Percentiles rank a stretch among this genome's conserved stretches.
Conservation (phyloP, 2,113 vertebrate species). For the Amia ocellicauda region DNA sequence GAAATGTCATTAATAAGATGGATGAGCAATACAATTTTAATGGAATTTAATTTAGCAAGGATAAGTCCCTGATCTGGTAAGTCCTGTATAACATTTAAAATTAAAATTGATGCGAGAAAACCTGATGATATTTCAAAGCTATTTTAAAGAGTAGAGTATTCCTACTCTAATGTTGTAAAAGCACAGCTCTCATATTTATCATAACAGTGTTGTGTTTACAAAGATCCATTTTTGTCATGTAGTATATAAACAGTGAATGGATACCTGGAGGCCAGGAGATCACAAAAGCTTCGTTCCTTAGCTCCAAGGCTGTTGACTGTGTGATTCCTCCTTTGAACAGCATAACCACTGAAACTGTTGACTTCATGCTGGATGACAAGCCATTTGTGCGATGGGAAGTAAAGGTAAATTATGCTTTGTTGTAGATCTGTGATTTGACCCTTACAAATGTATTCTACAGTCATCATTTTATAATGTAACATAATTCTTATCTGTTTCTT, state of each 20-base stretch:
- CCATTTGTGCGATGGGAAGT: conserved; percentile 75
- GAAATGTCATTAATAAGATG: too few relatives aligned
- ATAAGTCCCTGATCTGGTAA: too few relatives aligned
- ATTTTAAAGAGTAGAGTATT: too few relatives aligned
- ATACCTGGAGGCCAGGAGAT: conserved; percentile 56
- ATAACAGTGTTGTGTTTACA: not conserved
- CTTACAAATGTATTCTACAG: too few relatives aligned
- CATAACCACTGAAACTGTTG: conserved; percentile 46
- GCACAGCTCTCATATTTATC: not conserved
- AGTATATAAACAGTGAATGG: conserved; percentile 62
- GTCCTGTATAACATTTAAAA: too few relatives aligned
- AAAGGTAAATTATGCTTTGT: conserved; percentile 52
- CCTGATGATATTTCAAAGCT: too few relatives aligned
- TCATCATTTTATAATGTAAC: too few relatives aligned
- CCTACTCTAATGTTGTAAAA: not conserved
- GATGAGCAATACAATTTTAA: too few relatives aligned
- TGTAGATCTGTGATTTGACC: too few relatives aligned
- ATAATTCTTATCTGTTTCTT: too few relatives aligned
- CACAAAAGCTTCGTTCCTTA: conserved; percentile 72
- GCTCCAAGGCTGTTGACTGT: conserved; percentile 67
- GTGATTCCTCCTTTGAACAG: conserved; percentile 59
- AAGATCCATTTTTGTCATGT: not conserved
- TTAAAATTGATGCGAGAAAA: too few relatives aligned
- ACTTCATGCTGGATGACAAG: conserved; percentile 63
- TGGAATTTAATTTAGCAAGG: too few relatives aligned